phyloP scores from a whole-genome alignment of 2,888 invertebrate genomes.

The Aleiodes testaceus region DNA sequence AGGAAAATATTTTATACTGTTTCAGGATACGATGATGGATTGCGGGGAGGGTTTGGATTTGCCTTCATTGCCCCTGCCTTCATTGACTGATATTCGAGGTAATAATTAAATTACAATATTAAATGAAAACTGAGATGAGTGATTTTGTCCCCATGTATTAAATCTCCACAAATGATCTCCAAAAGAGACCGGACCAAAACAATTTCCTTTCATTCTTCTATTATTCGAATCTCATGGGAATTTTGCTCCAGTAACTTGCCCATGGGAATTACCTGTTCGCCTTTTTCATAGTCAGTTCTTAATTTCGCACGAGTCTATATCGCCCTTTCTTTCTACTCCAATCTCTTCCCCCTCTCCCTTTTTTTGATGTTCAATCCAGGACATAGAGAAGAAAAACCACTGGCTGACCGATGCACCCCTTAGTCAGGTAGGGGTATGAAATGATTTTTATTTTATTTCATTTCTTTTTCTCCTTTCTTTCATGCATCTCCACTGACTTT shows the following conservation, averaged over 20 bases:
- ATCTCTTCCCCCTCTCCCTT: slow-evolving; percentile 32
- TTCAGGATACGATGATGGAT: slow-evolving; percentile 68
- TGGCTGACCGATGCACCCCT: slow-evolving; percentile 52
- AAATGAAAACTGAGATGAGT: no score
- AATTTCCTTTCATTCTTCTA: slow-evolving; percentile 41
- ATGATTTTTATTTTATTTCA: no score
- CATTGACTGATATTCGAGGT: slow-evolving; percentile 64
- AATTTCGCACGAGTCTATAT: slow-evolving; percentile 54
- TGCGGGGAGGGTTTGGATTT: slow-evolving; percentile 61
- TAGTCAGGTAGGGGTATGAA: slow-evolving; percentile 32
- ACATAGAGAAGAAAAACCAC: slow-evolving; percentile 43
- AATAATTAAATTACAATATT: slow-evolving; percentile 46
- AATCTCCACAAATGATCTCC: background rate
- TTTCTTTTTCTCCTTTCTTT: slow-evolving; percentile 45
- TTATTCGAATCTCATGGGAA: slow-evolving; percentile 62
- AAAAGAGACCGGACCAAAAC: slow-evolving; percentile 13
- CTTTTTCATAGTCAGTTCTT: slow-evolving; percentile 60
- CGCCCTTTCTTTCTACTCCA: slow-evolving; percentile 16
- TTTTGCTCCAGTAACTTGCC: slow-evolving; percentile 60
- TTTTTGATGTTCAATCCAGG: slow-evolving; percentile 57
- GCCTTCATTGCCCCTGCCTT: no score
- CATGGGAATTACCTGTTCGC: slow-evolving; percentile 63
- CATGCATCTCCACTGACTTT: slow-evolving; percentile 17
- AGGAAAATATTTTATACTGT: slow-evolving; percentile 39
- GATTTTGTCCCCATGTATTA: no score